These are phyloP conservation scores for Triplophysa bombifrons DNA, from an alignment of 2,797 vertebrate genomes.

Conservation along the genomic window DNA sequence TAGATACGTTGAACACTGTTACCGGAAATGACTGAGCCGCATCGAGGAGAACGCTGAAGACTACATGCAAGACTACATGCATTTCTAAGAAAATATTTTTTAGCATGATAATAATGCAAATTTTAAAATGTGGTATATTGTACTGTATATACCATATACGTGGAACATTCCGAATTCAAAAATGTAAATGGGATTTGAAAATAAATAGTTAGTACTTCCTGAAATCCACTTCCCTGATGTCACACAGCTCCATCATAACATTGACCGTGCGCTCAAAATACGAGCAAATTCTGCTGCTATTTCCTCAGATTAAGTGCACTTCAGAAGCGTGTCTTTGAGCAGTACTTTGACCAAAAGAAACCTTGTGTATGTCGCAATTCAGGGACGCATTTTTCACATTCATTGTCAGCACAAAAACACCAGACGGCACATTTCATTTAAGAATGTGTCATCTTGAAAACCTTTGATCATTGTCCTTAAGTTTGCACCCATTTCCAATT, in stretches of 20 bases:
- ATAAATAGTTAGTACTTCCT: background rate
- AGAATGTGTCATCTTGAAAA: background rate
- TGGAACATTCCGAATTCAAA: too few relatives aligned
- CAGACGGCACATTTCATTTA: background rate
- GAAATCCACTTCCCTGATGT: background rate
- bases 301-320: constrained; percentile 4
- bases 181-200: too few relatives aligned
- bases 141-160: too few relatives aligned
- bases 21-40: too few relatives aligned
- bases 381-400: background rate
- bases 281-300: background rate
- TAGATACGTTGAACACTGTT: too few relatives aligned
- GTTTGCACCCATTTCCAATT: background rate
- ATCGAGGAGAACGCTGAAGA: too few relatives aligned
- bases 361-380: background rate
- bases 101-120: too few relatives aligned
- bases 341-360: background rate
- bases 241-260: background rate
- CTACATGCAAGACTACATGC: too few relatives aligned
- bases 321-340: background rate
- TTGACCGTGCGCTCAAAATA: background rate
- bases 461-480: background rate
- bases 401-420: background rate
- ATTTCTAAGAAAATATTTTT: too few relatives aligned
- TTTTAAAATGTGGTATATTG: too few relatives aligned